These are phyloP conservation scores for Pipistrellus pygmaeus DNA, from an alignment of 2,797 vertebrate genomes.

Conservation along the genomic window DNA sequence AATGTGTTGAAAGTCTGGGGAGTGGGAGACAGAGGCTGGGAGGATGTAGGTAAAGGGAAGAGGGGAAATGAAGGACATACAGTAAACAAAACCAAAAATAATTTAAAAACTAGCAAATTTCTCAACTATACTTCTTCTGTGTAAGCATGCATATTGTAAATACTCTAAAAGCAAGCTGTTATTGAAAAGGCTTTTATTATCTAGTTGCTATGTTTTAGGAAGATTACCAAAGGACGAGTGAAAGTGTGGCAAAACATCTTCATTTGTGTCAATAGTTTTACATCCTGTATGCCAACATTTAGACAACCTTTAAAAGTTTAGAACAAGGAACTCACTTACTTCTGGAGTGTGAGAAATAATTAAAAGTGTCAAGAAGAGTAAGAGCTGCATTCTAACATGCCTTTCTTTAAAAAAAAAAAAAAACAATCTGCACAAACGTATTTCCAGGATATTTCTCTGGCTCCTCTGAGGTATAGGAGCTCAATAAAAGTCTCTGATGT, in stretches of 20 bases:
- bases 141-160: not conserved
- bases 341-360: not conserved
- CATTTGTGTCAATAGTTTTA: not conserved
- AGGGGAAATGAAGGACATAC: not conserved
- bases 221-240: not conserved
- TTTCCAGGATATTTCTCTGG: not conserved
- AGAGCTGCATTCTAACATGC: not conserved
- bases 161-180: not conserved
- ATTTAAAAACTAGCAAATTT: not conserved
- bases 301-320: constrained; percentile 8
- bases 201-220: not conserved
- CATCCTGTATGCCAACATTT: not conserved
- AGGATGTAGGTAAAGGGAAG: not conserved
- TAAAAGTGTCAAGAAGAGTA: not conserved
- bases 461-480: fast-evolving
- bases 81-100: not conserved
- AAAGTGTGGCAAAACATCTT: not conserved
- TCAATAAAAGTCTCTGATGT: not conserved
- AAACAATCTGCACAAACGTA: not conserved
- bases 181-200: not conserved
- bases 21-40: not conserved
- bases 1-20: not conserved
- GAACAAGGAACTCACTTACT: not conserved
- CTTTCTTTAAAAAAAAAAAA: not conserved
- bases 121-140: not conserved